These are phyloP conservation scores for Falco punctatus DNA, from an alignment of 2,113 vertebrate genomes.

Conservation along the genomic window DNA sequence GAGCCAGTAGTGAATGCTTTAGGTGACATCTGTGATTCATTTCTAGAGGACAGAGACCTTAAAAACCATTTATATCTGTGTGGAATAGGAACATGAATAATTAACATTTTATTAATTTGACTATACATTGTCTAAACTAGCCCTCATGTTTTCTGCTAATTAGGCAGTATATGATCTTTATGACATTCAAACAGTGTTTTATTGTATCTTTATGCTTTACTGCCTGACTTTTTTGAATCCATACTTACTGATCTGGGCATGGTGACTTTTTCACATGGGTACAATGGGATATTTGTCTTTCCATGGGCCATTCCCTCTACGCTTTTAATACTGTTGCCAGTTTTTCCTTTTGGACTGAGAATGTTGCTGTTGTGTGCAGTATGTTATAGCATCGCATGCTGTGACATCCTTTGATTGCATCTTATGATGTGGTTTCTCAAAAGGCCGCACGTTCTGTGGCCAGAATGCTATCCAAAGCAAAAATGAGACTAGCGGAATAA, in stretches of 20 bases:
- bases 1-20: not conserved
- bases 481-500: not conserved
- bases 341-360: not conserved
- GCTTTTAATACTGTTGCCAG: not conserved
- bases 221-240: not conserved
- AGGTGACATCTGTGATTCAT: not conserved
- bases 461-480: not conserved
- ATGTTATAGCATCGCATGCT: not conserved
- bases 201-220: not conserved
- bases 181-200: not conserved
- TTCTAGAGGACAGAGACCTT: not conserved
- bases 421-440: not conserved
- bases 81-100: not conserved
- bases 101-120: not conserved
- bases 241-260: not conserved
- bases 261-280: not conserved
- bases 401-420: not conserved
- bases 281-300: not conserved
- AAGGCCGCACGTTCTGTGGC: not conserved
- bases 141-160: not conserved
- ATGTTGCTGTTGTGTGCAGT: not conserved
- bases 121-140: not conserved
- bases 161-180: not conserved
- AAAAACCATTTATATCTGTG: not conserved
- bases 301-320: not conserved